Evolutionary conservation across 2,113 vertebrate genomes (phyloP).

Genomic region (Eulemur rufifrons): DNA sequence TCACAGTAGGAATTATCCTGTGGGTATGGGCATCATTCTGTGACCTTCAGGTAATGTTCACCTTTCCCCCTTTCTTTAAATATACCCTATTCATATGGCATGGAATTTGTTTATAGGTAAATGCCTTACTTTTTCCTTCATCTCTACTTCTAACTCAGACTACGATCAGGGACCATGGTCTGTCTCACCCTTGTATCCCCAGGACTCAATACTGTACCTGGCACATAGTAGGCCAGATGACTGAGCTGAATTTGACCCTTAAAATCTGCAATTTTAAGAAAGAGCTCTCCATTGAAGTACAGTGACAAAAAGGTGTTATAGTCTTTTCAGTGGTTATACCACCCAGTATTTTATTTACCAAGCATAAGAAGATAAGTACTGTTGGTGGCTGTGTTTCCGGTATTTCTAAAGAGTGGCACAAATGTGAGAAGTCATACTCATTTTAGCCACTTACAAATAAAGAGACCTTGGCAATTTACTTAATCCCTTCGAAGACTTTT

Average conservation of each 20-base stretch:
- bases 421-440: slow-evolving; percentile 41
- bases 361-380: slow-evolving; percentile 39
- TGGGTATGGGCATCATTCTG: neutral
- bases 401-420: slow-evolving; percentile 33
- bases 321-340: neutral
- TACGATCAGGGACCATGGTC: neutral
- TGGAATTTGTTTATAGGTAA: neutral
- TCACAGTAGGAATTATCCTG: neutral
- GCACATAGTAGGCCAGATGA: neutral
- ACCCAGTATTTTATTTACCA: slow-evolving; percentile 55
- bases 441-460: slow-evolving; percentile 62
- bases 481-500: slow-evolving; percentile 58
- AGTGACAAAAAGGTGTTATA: slow-evolving; percentile 11
- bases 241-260: neutral
- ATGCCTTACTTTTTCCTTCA: neutral
- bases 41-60: neutral
- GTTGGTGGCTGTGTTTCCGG: slow-evolving; percentile 7
- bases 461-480: slow-evolving; percentile 55
- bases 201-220: neutral
- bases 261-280: slow-evolving; percentile 39
- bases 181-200: neutral
- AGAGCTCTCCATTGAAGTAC: neutral
- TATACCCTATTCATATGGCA: neutral
- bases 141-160: neutral
- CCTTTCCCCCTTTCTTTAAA: neutral